phyloP scores from a whole-genome alignment of 2,113 vertebrate genomes.

The Oncorhynchus mykiss region DNA sequence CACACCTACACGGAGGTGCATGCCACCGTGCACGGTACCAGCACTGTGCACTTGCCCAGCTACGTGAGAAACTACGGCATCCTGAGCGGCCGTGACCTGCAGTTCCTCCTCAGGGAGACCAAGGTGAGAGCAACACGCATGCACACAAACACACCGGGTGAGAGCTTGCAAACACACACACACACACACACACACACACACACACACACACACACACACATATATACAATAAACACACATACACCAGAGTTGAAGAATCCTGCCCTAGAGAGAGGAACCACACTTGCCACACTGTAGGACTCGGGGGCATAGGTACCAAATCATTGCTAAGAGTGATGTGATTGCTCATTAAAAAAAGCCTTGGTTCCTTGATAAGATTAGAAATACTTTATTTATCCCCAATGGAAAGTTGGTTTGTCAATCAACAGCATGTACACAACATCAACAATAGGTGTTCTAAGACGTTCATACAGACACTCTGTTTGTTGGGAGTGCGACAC shows the following conservation, averaged over 20 bases:
- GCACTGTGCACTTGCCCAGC: conserved; percentile 88
- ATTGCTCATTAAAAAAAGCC: no score
- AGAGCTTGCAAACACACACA: background rate
- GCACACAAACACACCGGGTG: background rate
- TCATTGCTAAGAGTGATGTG: no score
- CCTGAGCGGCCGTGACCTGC: conserved; percentile 93
- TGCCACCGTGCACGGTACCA: conserved; percentile 91
- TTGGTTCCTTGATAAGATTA: no score
- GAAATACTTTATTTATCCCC: no score
- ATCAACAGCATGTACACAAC: no score
- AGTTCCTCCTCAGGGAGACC: conserved; percentile 94
- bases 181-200: background rate
- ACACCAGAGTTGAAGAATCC: background rate
- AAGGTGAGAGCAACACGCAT: conserved; percentile 69
- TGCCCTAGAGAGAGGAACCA: no score
- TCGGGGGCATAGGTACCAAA: no score
- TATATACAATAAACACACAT: background rate
- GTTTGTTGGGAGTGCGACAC: no score
- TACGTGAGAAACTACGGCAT: conserved; percentile 98
- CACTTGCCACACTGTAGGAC: no score
- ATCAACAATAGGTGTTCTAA: background rate
- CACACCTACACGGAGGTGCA: conserved; percentile 96
- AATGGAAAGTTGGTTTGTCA: no score
- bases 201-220: background rate
- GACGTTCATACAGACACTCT: no score